Conservation (phyloP, 2,888 invertebrate species). For the Candidula unifasciata region DNA sequence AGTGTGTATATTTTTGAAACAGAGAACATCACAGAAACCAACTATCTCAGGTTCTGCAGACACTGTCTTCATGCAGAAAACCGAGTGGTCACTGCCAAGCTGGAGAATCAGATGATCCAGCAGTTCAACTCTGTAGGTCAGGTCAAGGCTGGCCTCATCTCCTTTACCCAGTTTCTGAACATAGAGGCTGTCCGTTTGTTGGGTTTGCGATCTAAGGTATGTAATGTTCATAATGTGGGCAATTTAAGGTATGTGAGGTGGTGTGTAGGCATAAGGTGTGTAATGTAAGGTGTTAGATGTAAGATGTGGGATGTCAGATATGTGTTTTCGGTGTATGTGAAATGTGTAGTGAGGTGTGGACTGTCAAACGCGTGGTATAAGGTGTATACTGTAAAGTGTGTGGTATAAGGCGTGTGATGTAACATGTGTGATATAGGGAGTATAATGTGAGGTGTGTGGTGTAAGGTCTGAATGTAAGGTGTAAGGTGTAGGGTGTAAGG, state of each 20-base stretch:
- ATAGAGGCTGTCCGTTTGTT: constrained; percentile 62
- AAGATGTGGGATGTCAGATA: too few species aligned
- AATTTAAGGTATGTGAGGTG: not conserved
- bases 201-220: constrained; percentile 62
- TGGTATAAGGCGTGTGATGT: too few species aligned
- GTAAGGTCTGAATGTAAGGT: too few species aligned
- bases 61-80: constrained; percentile 51
- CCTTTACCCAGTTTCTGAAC: constrained; percentile 66
- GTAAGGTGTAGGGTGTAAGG: too few species aligned
- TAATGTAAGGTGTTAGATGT: too few species aligned
- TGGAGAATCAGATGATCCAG: constrained; percentile 56
- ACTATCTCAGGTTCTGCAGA: constrained; percentile 59
- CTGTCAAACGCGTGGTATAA: too few species aligned
- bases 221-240: not conserved
- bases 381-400: too few species aligned
- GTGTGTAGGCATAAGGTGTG: too few species aligned
- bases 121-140: constrained; percentile 60
- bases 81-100: constrained; percentile 55
- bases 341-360: too few species aligned
- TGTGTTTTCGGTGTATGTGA: too few species aligned
- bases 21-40: constrained; percentile 52
- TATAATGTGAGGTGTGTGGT: too few species aligned
- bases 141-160: constrained; percentile 56
- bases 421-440: too few species aligned
- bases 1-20: constrained; percentile 1